Evolutionary conservation across 2,113 vertebrate genomes (phyloP), one percentile per base, ranked within the genome.

Genomic region (Burhinus oedicnemus): DNA sequence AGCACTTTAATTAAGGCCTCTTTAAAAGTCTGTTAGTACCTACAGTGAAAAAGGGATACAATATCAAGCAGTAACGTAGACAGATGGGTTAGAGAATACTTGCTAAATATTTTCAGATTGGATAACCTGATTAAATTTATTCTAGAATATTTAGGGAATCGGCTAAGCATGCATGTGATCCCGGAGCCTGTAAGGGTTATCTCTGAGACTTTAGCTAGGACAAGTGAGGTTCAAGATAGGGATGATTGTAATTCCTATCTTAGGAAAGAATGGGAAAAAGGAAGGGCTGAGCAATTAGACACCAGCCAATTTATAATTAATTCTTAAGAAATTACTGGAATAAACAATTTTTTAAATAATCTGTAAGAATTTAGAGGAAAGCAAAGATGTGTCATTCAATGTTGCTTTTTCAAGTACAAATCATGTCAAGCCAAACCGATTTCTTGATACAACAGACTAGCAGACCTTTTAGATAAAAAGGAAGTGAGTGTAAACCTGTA

Each of bases 331-430:
- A 54, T 1, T 26, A 18, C 5, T 83, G 36, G 23, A 62, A 71
- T 54, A 91, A 79, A 49, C 4, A 15, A 16, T 45, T 69, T 36
- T 70, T 49, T 5, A 30, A 34, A 58, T 55, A 8, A 19, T n/a
- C 22, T 70, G 0, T 27, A 71, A 38, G 27, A 75, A 58, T 61
- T 62, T 49, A 93, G 61, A 34, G 61, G 49, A 65, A 65, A 77
- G 2, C 0, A 0, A 51, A 52, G 15, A 38, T 21, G 7, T 75
- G 15, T 2, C 8, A 42, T 88, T 75, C 57, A 23, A 1, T 60
- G 19, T 42, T 77, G 5, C 15, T 77, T 69, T 74, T 88, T 30
- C 36, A 66, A 70, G 36, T 29, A 52, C 7, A 55, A 64, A 13
- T 72, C 26, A 5, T 38, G 12, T 68, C 6, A 45, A 83, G 16